Conservation (phyloP, 2,888 invertebrate species). For the Tipula helvola region DNA sequence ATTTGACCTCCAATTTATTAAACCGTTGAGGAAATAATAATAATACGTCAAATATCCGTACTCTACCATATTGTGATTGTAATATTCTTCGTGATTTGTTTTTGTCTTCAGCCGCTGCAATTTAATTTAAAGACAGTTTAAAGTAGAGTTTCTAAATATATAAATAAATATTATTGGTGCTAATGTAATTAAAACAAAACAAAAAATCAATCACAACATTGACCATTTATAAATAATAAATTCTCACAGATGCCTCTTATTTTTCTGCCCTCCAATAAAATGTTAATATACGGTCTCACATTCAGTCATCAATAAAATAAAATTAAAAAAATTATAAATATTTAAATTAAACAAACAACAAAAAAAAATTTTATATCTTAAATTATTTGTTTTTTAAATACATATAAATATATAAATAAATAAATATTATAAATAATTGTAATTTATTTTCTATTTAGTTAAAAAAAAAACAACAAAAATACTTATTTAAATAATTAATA, state of each 20-base stretch:
- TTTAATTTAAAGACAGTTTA: not conserved
- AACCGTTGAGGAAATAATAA: not conserved
- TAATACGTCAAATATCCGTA: not conserved
- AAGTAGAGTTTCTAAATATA: not conserved
- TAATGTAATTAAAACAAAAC: not conserved
- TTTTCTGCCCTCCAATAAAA: not conserved
- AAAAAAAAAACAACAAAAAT: not conserved
- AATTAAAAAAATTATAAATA: not conserved
- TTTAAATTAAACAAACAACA: not conserved
- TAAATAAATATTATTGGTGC: not conserved
- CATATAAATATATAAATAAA: not conserved
- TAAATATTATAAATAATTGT: not conserved
- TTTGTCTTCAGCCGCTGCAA: not conserved
- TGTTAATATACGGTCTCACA: not conserved
- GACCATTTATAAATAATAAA: not conserved
- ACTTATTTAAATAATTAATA: not conserved
- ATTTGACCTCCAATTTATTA: not conserved
- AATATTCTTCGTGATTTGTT: not conserved
- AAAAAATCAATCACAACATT: not conserved
- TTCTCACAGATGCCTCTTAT: not conserved
- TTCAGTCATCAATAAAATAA: not conserved
- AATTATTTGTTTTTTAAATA: not conserved
- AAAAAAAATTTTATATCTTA: not conserved
- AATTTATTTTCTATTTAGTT: conserved; percentile 4
- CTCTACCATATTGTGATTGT: not conserved